phyloP scores from a whole-genome alignment of 2,113 vertebrate species.

The Fulmarus glacialis region DNA sequence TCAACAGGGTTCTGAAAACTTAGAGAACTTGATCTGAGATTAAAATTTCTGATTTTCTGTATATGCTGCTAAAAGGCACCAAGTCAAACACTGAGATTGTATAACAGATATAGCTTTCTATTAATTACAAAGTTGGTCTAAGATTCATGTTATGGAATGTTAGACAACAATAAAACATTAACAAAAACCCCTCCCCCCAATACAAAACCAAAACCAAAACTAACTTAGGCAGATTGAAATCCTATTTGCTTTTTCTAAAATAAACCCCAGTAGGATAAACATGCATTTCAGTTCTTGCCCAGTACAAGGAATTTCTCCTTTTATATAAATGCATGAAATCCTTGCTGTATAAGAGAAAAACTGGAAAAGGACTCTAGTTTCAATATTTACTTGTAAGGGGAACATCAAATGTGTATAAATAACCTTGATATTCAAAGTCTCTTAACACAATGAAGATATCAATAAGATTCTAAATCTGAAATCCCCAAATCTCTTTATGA shows the following conservation, averaged over 20 bases:
- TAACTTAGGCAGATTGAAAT: neutral
- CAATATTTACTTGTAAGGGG: neutral
- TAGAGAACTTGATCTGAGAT: neutral
- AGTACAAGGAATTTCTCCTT: neutral
- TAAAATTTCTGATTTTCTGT: neutral
- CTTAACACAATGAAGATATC: neutral
- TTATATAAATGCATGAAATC: neutral
- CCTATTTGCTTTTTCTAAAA: neutral
- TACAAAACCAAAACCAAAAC: neutral
- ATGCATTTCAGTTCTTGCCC: neutral
- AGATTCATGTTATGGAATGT: neutral
- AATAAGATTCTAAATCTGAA: neutral
- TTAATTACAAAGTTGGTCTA: neutral
- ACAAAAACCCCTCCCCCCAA: rapidly evolving
- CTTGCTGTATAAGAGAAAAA: neutral
- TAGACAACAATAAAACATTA: neutral
- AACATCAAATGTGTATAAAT: neutral
- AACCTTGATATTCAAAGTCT: neutral
- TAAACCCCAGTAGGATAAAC: neutral
- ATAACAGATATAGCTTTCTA: neutral
- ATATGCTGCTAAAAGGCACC: neutral
- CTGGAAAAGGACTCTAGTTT: neutral
- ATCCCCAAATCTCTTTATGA: neutral
- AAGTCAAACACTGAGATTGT: neutral
- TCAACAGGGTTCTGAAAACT: neutral